Base-by-base conservation (phyloP, 1,140 invertebrate species). In the Cyrtorhinus lividipennis region DNA sequence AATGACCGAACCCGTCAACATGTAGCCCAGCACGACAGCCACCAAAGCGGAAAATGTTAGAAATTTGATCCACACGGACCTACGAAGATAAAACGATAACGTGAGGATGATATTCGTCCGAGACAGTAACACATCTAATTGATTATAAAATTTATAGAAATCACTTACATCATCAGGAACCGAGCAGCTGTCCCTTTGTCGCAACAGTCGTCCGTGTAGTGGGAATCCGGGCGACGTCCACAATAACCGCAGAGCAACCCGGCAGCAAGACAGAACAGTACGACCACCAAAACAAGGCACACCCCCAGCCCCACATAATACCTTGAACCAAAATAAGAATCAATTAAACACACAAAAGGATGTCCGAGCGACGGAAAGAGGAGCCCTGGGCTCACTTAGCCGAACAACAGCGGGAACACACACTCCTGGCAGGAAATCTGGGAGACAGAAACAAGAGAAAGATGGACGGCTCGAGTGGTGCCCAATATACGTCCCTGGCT, bases 191-290 rank as follows among this genome's bases (percentile, higher is more conserved):
- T 80, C 62, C 85, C 85, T 75, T 88, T 90, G 72, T 90, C 90
- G 67, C 80, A 81, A 71, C 86, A 91, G 69, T 86, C 83, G 62
- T 88, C 87, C 45, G 83, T 85, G 71, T 87, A 88, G 8, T 27
- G 46, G 58, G 81, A 84, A 71, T 87, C 86, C 1, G 88, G 87
- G 66, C 88, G 78, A 74, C 88, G 87, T 24, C 90, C 90, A 73
- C 89, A 93, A 67, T 90, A 84, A 53, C 90, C 90, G 73, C 87
- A 93, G 64, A 90, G 76, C 24, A 95, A 73, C 2, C 89, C 90
- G 68, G 87, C 79, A 56, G 78, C 81, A 67, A 86, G 78, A 68
- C 81, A 83, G 44, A 81, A 73, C 3, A 83, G 71, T 24, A 84
- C 76, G 26, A 79, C 73, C 22, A 84, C 69, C 18, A 83, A 70